Conservation (phyloP, 1,140 invertebrate species). For the Hypsibius dujardini region DNA sequence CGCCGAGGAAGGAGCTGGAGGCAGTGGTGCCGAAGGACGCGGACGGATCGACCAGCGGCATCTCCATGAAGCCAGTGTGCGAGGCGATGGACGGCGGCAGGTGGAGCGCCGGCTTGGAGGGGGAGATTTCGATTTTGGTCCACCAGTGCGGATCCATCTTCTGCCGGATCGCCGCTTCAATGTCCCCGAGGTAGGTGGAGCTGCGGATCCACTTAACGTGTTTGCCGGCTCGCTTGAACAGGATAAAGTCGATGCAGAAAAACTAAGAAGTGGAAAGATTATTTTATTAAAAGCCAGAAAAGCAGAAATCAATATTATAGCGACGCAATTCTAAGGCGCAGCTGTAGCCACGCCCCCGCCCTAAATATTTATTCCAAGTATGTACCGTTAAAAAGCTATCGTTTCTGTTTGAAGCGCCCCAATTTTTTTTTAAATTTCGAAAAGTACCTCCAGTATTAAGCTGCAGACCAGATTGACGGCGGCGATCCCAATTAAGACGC, state of each 20-base stretch:
- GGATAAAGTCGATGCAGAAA: not conserved
- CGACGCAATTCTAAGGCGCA: too few relatives aligned
- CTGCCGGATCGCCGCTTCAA: conserved; percentile 3
- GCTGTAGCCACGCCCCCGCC: too few relatives aligned
- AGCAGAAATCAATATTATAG: too few relatives aligned
- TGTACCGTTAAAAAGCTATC: too few relatives aligned
- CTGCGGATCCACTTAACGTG: conserved; percentile 15
- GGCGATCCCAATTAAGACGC: conserved; percentile 43
- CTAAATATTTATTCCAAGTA: too few relatives aligned
- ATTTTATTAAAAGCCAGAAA: not conserved
- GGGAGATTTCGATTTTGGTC: conserved; percentile 7
- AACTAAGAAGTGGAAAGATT: not conserved
- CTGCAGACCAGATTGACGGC: conserved; percentile 39
- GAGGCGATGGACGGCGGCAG: not conserved
- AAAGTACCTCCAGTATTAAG: conserved; percentile 40
- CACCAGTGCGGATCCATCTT: conserved; percentile 12
- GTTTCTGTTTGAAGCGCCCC: too few relatives aligned
- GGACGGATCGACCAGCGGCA: not conserved
- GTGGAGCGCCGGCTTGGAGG: not conserved
- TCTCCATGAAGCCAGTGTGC: not conserved
- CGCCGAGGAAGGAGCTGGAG: too few relatives aligned
- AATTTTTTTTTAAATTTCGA: too few relatives aligned
- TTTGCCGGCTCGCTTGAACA: conserved; percentile 1
- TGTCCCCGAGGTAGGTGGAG: conserved; percentile 2
- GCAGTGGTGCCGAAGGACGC: not conserved